A percentile compares a stretch with the other conserved stretches of the same genome.
Conservation (phyloP, 1,140 invertebrate species). For the Zaprionus capensis region DNA sequence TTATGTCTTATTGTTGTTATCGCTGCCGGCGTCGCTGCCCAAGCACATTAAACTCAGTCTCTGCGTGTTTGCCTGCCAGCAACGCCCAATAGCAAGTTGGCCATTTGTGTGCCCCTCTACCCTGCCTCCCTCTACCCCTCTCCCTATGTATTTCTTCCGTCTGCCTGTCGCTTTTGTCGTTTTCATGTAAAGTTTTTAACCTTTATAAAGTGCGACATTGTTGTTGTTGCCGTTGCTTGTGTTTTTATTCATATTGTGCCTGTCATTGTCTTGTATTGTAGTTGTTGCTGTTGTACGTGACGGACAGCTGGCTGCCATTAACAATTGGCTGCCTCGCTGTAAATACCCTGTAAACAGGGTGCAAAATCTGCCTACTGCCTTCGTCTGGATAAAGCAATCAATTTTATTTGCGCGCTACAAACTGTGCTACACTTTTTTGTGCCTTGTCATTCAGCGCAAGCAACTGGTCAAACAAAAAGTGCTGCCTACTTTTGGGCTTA, state of each 20-base stretch:
- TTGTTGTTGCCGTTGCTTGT: conserved; percentile 19
- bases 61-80: background rate
- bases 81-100: conserved; percentile 50
- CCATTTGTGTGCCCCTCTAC: conserved; percentile 51
- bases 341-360: background rate
- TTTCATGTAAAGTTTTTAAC: conserved; percentile 66
- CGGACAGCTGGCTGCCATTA: conserved; percentile 34
- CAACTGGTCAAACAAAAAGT: background rate
- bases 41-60: conserved; percentile 16
- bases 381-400: background rate
- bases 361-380: background rate
- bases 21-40: conserved; percentile 1
- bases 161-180: conserved; percentile 59
- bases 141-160: background rate
- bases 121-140: background rate
- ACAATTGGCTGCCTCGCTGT: background rate
- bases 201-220: conserved; percentile 60
- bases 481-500: background rate
- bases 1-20: conserved; percentile 27
- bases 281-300: conserved; percentile 28
- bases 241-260: conserved; percentile 16
- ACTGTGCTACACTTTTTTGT: background rate
- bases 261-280: conserved; percentile 4
- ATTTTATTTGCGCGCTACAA: background rate
- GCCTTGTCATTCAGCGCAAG: background rate